Base-by-base conservation (phyloP, 1,140 invertebrate genomes). In the Aphaenogaster floridana region DNA sequence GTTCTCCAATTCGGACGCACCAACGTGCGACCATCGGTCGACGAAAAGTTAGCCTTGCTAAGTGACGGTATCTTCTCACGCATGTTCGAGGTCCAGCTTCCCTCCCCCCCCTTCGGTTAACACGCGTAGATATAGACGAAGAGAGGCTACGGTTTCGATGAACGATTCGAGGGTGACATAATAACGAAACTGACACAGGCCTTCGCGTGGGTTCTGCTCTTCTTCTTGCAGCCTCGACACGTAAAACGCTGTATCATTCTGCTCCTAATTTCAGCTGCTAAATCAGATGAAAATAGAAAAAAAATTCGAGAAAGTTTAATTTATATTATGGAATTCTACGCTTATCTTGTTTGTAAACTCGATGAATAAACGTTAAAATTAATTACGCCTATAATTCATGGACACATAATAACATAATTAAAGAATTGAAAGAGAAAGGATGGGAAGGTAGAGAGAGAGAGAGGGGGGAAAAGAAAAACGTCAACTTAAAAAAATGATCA, bases 1-100 rank as follows among this genome's bases (percentile, higher is more conserved):
- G 50, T 68, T 86, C 64, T 57, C 54, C 85, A 34, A 39, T 68
- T 86, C 63, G 77, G 76, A 36, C 57, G 21, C 52, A 54, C 28
- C 0, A 28, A 8, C 59, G 34, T 45, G 21, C 57, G 42, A 64
- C 13, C 64, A 42, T 63, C 34, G 81, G 48, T 15, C 72, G 48
- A 69, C 85, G 78, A 68, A 86, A 86, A 86, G 63, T 86, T 48
- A 81, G 59, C 85, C 85, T 86, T 69, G 85, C 76, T 48, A 45
- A 52, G 52, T 48, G 77, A 81, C 11, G 21, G 64, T 69, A 39
- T 69, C 39, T 64, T 81, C 86, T 79, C 77, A 87, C 45, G 74
- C 48, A n/a, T 36, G 45, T 42, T 15, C n/a, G 59, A 39, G 34
- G 17, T 8, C 21, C 64, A 45, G 17, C 42, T 21, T n/a, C 13